Base-by-base conservation (phyloP, 1,140 invertebrate genomes). In the Penaeus indicus region DNA sequence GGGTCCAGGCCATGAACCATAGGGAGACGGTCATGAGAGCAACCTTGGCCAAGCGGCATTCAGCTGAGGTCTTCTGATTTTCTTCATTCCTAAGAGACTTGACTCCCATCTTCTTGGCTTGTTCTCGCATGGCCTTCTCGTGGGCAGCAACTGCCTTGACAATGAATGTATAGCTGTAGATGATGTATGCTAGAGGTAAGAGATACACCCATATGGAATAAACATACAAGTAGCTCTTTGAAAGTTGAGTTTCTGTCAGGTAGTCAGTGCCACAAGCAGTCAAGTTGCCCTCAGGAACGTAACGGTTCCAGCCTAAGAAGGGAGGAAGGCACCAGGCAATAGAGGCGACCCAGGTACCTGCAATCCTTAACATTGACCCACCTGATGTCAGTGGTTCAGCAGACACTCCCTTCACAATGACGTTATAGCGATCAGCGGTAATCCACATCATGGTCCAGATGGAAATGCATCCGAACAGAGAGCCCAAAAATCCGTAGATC, bases 21-120 rank as follows among this genome's bases (percentile, higher is more conserved):
- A 75, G 72, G 25, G 72, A 19, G n/a, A 75, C 27, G 21, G 72
- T 75, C 72, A 75, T 75, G 42, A 75, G 72, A 25, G 72, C 72
- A 75, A 75, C 25, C n/a, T 75, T 75, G 42, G 72, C 72, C 27
- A 75, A 27, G 72, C 72, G 72, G 25, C 72, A 75, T 10, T 75
- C 72, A 32, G 27, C 42, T 19, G 72, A 75, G 27, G 72, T 75
- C 27, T 75, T 75, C 19, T 75, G 27, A 38, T 19, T 38, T 27
- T 75, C 72, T 5, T 75, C 72, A 75, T 75, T 75, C 21, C 72
- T 75, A 18, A 75, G 72, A 27, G 72, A 75, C 72, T 75, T 75
- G n/a, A 75, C 72, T 75, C 72, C 72, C 72, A 75, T 75, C 72
- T 75, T 75, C 25, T 75, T 75, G 72, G 72, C 72, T 38, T 75